A percentile compares a stretch with the other conserved stretches of the same genome.
Conservation (phyloP, 2,113 vertebrate genomes). For the Syngnathus scovelli region DNA sequence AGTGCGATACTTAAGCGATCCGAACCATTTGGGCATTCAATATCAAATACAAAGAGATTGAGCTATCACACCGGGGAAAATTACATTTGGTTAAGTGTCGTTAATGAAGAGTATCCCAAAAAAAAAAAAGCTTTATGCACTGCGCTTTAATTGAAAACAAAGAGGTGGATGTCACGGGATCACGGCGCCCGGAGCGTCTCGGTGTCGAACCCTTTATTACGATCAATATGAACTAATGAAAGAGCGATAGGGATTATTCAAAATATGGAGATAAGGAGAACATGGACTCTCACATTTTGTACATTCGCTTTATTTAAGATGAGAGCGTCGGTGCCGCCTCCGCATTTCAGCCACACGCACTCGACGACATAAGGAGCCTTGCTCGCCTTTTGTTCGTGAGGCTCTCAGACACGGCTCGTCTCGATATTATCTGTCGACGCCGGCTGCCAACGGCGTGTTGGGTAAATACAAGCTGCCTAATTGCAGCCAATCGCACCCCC, state of each 20-base stretch:
- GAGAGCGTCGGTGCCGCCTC: neutral
- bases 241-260: constrained; percentile 31
- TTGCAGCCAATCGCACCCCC: constrained; percentile 23
- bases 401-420: constrained; percentile 5
- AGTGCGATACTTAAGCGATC: neutral
- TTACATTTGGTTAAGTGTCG: constrained; percentile 9
- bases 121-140: constrained; percentile 49
- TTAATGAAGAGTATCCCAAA: constrained; percentile 29
- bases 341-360: neutral
- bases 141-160: constrained; percentile 48
- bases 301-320: too few species aligned
- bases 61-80: constrained; percentile 10
- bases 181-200: constrained; percentile 31
- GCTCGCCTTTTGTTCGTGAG: constrained; percentile 11
- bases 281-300: neutral
- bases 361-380: neutral
- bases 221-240: constrained; percentile 63
- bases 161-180: constrained; percentile 41
- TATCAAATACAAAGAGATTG: neutral
- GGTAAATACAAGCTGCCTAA: constrained; percentile 20
- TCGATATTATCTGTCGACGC: constrained; percentile 15
- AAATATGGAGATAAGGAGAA: constrained; percentile 32
- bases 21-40: neutral
- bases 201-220: constrained; percentile 47
- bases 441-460: constrained; percentile 28